Conservation (phyloP, 2,888 invertebrate genomes). For the Tetragonula carbonaria region DNA sequence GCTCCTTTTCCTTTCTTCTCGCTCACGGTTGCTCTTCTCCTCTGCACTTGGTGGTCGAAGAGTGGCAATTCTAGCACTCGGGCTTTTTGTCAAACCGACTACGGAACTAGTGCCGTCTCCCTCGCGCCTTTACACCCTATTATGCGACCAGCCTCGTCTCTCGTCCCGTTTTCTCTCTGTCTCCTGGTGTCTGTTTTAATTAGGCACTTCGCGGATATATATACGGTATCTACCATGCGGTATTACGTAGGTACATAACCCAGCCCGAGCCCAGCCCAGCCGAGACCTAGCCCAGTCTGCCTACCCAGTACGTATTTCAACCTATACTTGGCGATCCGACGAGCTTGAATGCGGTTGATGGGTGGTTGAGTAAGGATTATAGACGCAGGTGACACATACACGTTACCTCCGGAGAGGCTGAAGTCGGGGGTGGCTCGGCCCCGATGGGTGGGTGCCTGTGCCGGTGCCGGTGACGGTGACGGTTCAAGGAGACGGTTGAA, state of each 20-base stretch:
- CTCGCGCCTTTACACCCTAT: constrained; percentile 79
- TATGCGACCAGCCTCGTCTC: constrained; percentile 73
- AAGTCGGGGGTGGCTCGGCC: constrained; percentile 67
- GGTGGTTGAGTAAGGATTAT: constrained; percentile 83
- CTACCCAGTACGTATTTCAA: constrained; percentile 71
- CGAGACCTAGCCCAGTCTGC: constrained; percentile 60
- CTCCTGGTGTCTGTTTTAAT: constrained; percentile 85
- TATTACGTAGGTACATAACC: constrained; percentile 67
- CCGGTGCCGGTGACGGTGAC: constrained; percentile 47
- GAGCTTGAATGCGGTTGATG: constrained; percentile 80
- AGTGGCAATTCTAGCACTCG: constrained; percentile 84
- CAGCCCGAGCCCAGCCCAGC: constrained; percentile 54
- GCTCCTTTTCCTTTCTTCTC: constrained; percentile 63
- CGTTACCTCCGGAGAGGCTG: constrained; percentile 64
- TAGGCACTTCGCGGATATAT: constrained; percentile 84
- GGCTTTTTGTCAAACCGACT: constrained; percentile 79
- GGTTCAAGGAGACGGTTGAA: constrained; percentile 67
- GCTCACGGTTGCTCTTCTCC: constrained; percentile 75
- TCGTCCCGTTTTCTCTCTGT: constrained; percentile 77
- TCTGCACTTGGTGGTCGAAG: constrained; percentile 81
- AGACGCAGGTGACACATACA: constrained; percentile 78
- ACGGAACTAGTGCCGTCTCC: constrained; percentile 79
- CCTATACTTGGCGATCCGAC: constrained; percentile 79
- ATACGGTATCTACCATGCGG: constrained; percentile 58
- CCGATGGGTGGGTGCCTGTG: constrained; percentile 63